phyloP scores from a whole-genome alignment of 1,140 invertebrate species.

The Philotrypesis tridentata region DNA sequence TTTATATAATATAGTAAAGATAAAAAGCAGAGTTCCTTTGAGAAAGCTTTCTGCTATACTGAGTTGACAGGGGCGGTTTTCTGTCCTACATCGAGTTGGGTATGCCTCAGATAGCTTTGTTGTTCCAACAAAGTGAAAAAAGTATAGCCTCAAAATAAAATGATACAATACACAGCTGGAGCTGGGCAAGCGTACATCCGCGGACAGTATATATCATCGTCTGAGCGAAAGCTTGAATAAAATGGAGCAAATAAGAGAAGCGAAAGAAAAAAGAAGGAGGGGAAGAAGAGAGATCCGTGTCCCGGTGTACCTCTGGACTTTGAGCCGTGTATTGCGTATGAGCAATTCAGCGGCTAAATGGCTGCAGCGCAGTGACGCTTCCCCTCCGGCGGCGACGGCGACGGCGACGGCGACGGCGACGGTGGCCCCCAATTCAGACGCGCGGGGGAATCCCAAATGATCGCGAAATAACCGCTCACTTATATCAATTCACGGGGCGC shows the following conservation, averaged over 20 bases:
- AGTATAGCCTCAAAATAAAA: neutral
- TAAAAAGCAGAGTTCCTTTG: too few relatives aligned
- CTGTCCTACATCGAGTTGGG: too few relatives aligned
- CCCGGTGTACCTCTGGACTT: neutral
- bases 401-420: slow-evolving; percentile 44
- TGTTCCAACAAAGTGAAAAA: too few relatives aligned
- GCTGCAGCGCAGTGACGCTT: slow-evolving; percentile 49
- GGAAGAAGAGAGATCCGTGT: neutral
- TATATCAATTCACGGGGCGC: slow-evolving; percentile 72
- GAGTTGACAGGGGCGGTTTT: too few relatives aligned
- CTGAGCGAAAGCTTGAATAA: neutral
- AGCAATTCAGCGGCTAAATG: slow-evolving; percentile 21
- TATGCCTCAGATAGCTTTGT: too few relatives aligned
- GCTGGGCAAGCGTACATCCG: neutral
- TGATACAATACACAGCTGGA: neutral
- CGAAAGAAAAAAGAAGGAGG: neutral
- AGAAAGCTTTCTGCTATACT: too few relatives aligned
- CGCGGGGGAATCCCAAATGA: slow-evolving; percentile 68
- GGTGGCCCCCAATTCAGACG: neutral
- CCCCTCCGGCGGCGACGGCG: slow-evolving; percentile 46
- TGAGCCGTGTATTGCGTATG: neutral
- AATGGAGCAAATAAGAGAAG: neutral
- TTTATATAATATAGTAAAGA: too few relatives aligned
- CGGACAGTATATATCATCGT: neutral
- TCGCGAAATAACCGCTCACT: slow-evolving; percentile 75